phyloP scores from a whole-genome alignment of 2,888 invertebrate species.

The Stenodema calcarata region DNA sequence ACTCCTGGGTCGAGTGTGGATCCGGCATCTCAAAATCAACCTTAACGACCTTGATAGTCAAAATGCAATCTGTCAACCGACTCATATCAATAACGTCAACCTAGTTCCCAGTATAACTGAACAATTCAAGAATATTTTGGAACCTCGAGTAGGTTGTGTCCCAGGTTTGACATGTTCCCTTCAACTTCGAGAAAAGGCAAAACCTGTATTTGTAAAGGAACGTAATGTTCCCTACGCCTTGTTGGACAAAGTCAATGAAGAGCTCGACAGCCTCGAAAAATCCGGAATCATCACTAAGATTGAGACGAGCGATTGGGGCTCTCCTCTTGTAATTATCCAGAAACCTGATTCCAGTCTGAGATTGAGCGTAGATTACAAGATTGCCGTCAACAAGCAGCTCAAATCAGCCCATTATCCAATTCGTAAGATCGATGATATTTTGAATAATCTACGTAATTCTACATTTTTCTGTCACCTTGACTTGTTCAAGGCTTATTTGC shows the following conservation, averaged over 20 bases:
- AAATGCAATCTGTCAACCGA: no score
- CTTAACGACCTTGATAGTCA: background rate
- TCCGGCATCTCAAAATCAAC: background rate
- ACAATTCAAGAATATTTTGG: background rate
- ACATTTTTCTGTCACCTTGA: constrained; percentile 22
- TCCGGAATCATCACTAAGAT: constrained; percentile 48
- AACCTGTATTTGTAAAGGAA: background rate
- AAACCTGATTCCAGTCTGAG: background rate
- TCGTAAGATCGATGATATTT: constrained; percentile 5
- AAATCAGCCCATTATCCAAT: no score
- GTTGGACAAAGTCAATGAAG: constrained; percentile 42
- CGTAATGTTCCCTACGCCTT: background rate
- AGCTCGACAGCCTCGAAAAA: constrained; percentile 49
- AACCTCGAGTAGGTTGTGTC: background rate
- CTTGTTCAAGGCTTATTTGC: constrained; percentile 24
- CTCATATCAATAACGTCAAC: background rate
- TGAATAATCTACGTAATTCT: background rate
- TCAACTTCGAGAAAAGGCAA: background rate
- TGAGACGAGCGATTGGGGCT: constrained; percentile 49
- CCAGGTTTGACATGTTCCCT: constrained; percentile 12
- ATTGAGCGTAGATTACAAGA: background rate
- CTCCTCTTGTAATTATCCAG: no score
- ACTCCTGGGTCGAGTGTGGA: background rate
- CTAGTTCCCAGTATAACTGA: background rate
- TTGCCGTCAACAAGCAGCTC: background rate